A percentile compares a stretch with the other conserved stretches of the same genome.
These are phyloP conservation scores for Balearica regulorum DNA, from an alignment of 2,797 vertebrate species.

Conservation along the genomic window DNA sequence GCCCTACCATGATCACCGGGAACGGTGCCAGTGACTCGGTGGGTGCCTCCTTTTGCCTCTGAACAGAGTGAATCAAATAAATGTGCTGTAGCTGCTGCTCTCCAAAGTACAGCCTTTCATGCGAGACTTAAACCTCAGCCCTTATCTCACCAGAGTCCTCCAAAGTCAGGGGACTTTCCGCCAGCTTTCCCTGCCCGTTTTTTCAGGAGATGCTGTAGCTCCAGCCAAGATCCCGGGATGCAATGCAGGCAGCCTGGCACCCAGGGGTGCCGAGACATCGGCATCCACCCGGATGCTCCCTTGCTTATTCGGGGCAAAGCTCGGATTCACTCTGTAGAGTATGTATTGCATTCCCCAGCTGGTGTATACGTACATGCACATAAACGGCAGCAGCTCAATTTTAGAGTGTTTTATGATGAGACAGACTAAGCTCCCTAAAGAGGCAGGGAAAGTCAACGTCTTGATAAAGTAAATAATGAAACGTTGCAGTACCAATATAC, in stretches of 20 bases:
- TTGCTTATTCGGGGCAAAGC: neutral
- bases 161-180: neutral
- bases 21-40: neutral
- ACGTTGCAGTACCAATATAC: neutral
- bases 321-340: neutral
- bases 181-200: neutral
- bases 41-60: neutral
- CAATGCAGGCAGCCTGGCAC: neutral
- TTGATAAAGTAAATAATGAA: constrained; percentile 59
- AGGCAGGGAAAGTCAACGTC: neutral
- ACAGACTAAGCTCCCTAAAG: neutral
- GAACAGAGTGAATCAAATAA: neutral
- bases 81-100: neutral
- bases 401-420: constrained; percentile 3
- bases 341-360: neutral
- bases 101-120: neutral
- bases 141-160: neutral
- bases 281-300: neutral
- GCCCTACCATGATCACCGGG: neutral
- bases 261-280: fast-evolving
- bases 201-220: neutral
- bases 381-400: neutral
- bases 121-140: neutral
- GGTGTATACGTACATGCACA: neutral
- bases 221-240: fast-evolving